A percentile compares a stretch with the other conserved stretches of the same genome.
These are phyloP conservation scores for Pseudopodoces humilis DNA, from an alignment of 2,113 vertebrate genomes.

Conservation along the genomic window DNA sequence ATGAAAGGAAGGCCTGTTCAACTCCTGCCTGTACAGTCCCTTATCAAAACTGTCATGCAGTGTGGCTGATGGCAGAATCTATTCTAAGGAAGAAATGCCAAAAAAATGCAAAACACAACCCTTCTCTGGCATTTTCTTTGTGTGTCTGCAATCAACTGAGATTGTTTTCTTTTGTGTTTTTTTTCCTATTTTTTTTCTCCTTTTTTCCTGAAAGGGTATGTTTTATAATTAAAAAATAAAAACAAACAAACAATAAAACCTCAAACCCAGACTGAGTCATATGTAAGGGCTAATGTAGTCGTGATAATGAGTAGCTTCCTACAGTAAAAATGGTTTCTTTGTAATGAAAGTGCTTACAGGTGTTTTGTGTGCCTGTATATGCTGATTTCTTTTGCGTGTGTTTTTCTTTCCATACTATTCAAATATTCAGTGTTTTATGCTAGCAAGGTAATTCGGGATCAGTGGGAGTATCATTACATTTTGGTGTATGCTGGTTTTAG, in stretches of 20 bases:
- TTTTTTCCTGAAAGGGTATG: not conserved
- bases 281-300: not conserved
- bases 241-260: not conserved
- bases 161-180: not conserved
- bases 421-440: not conserved
- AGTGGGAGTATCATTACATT: not conserved
- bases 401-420: not conserved
- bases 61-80: not conserved
- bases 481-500: not conserved
- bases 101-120: not conserved
- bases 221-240: not conserved
- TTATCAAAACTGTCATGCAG: not conserved
- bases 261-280: not conserved
- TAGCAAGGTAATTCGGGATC: not conserved
- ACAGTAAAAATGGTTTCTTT: not conserved
- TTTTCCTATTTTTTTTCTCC: not conserved
- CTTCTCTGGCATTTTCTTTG: not conserved
- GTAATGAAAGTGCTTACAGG: not conserved
- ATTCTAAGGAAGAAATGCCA: not conserved
- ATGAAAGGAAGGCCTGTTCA: not conserved
- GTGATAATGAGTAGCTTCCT: not conserved
- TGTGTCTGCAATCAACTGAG: not conserved
- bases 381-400: not conserved
- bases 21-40: not conserved
- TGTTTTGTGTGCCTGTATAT: not conserved